phyloP scores from a whole-genome alignment of 1,140 invertebrate species.

The Callitettix versicolor region DNA sequence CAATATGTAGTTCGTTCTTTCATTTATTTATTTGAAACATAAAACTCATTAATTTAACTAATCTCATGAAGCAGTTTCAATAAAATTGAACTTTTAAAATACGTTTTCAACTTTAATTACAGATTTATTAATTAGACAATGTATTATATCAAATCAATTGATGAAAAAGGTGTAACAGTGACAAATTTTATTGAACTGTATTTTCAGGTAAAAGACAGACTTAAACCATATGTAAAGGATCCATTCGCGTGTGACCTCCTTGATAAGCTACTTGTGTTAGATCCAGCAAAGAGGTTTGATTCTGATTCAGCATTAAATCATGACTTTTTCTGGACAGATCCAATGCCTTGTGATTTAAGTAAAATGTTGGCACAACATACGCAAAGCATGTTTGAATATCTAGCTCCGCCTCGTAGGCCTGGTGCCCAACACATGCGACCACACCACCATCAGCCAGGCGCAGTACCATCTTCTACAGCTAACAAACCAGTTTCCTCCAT shows the following conservation, averaged over 20 bases:
- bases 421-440: conserved; percentile 48
- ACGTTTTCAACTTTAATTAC: no score
- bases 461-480: conserved; percentile 31
- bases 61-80: no score
- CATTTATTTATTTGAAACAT: no score
- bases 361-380: conserved; percentile 89
- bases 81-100: no score
- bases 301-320: conserved; percentile 91
- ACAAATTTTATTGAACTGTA: neutral
- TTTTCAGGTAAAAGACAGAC: conserved; percentile 65
- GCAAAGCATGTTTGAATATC: conserved; percentile 93
- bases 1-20: no score
- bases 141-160: no score
- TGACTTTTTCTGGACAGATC: conserved; percentile 97
- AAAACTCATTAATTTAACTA: no score
- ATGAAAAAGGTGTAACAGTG: no score
- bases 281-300: conserved; percentile 84
- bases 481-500: conserved; percentile 40
- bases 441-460: conserved; percentile 47
- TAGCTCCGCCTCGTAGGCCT: conserved; percentile 68
- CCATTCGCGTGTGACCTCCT: conserved; percentile 84
- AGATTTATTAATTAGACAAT: no score
- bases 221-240: conserved; percentile 89
- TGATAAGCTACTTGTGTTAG: conserved; percentile 83
- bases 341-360: conserved; percentile 82